These are phyloP conservation scores for Chrysolina haemoptera DNA, from an alignment of 2,888 invertebrate genomes.

Conservation along the genomic window DNA sequence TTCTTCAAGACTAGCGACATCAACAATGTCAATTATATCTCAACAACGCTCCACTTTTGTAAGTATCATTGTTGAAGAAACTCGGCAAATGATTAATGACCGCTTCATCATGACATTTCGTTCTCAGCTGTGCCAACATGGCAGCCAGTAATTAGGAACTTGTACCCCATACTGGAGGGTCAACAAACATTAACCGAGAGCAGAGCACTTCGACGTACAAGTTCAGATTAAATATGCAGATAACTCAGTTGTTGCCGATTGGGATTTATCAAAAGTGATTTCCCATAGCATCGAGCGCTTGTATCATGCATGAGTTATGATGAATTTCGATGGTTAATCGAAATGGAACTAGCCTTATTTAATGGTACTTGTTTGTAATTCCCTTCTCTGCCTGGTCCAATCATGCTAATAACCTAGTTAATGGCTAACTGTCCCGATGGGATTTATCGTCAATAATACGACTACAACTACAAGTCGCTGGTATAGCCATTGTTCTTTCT, in stretches of 20 bases:
- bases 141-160: conserved; percentile 50
- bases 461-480: conserved; percentile 39
- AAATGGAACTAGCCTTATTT: conserved; percentile 56
- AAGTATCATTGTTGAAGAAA: not conserved
- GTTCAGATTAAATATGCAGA: not conserved
- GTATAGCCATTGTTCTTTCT: conserved; percentile 46
- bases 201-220: conserved; percentile 2
- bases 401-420: conserved; percentile 62
- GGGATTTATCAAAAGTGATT: conserved; percentile 30
- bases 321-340: conserved; percentile 61
- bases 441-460: conserved; percentile 52
- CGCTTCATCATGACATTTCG: not conserved
- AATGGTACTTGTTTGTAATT: conserved; percentile 60
- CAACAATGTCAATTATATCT: too few species aligned
- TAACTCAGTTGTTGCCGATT: conserved; percentile 9
- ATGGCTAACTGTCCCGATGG: conserved; percentile 56
- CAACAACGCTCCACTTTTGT: not conserved
- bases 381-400: conserved; percentile 61
- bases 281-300: conserved; percentile 50
- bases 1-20: too few species aligned
- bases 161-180: conserved; percentile 51
- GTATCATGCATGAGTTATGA: conserved; percentile 62
- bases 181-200: not conserved
- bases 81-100: conserved; percentile 23
- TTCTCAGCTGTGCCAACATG: conserved; percentile 38